Evolutionary conservation across 2,113 vertebrate genomes (phyloP).

Genomic region (Oreochromis spilurus): DNA sequence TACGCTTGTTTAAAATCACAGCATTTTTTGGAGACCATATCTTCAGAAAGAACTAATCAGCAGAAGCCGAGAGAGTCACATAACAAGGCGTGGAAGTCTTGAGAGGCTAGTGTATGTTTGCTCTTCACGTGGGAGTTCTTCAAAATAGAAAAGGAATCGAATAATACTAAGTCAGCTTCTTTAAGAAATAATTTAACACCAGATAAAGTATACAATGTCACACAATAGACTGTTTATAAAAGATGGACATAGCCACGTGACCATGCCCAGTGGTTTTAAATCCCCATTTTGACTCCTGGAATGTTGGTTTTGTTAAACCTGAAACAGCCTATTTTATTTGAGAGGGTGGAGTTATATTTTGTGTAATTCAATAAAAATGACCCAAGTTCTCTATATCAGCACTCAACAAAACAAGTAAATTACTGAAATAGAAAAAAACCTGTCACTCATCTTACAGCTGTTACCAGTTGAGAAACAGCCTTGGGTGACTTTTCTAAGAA

Average conservation of each 20-base stretch:
- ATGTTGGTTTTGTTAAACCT: background rate
- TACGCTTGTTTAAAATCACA: background rate
- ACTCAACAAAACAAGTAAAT: background rate
- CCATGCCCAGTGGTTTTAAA: background rate
- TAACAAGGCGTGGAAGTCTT: background rate
- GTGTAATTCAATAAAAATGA: background rate
- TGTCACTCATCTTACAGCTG: background rate
- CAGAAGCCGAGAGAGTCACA: background rate
- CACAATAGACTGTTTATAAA: background rate
- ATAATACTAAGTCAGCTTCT: background rate
- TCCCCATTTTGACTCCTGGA: background rate
- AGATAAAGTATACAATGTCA: background rate
- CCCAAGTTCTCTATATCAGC: background rate
- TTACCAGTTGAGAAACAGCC: background rate
- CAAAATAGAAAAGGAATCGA: background rate
- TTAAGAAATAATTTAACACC: background rate
- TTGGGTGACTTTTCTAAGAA: background rate
- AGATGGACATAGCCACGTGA: background rate
- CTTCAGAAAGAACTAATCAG: background rate
- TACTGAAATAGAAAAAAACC: background rate
- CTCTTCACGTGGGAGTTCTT: background rate
- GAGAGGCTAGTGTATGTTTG: background rate
- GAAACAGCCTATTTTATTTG: background rate
- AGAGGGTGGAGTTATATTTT: background rate
- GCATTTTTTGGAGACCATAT: background rate